These are phyloP conservation scores for Eumacrocentrus americanus DNA, from an alignment of 2,888 invertebrate genomes.

Conservation along the genomic window DNA sequence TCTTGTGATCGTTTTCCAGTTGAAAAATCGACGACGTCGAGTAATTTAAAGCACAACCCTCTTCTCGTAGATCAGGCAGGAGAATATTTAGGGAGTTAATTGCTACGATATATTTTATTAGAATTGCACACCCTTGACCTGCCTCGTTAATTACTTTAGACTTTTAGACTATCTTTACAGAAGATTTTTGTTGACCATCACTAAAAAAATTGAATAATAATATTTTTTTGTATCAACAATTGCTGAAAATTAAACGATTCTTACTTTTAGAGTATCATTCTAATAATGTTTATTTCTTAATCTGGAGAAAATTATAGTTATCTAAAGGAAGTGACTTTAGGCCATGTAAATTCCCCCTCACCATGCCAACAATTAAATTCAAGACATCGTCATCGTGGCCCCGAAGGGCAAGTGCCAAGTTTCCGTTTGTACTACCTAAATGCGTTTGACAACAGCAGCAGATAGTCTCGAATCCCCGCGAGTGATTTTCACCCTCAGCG, in stretches of 20 bases:
- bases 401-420: constrained; percentile 47
- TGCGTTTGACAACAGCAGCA: constrained; percentile 61
- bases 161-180: not conserved
- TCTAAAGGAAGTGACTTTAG: no score
- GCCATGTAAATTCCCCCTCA: constrained; percentile 20
- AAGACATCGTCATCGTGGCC: constrained; percentile 53
- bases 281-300: no score
- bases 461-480: constrained; percentile 18
- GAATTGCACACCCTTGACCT: constrained; percentile 44
- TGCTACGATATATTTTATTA: constrained; percentile 60
- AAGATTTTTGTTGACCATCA: constrained; percentile 19
- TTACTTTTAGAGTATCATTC: no score
- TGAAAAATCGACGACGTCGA: constrained; percentile 57
- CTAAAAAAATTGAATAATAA: not conserved
- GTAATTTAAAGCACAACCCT: constrained; percentile 52
- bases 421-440: constrained; percentile 59
- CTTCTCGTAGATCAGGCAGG: constrained; percentile 57
- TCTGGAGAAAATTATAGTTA: no score
- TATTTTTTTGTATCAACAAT: not conserved
- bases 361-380: constrained; percentile 54
- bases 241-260: no score
- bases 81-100: constrained; percentile 61
- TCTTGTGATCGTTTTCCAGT: constrained; percentile 43
- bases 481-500: constrained; percentile 18
- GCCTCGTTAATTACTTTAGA: not conserved